A percentile compares a stretch with the other conserved stretches of the same genome.
These are phyloP conservation scores for Otocyon megalotis DNA, from an alignment of 2,113 vertebrate species.

Conservation along the genomic window DNA sequence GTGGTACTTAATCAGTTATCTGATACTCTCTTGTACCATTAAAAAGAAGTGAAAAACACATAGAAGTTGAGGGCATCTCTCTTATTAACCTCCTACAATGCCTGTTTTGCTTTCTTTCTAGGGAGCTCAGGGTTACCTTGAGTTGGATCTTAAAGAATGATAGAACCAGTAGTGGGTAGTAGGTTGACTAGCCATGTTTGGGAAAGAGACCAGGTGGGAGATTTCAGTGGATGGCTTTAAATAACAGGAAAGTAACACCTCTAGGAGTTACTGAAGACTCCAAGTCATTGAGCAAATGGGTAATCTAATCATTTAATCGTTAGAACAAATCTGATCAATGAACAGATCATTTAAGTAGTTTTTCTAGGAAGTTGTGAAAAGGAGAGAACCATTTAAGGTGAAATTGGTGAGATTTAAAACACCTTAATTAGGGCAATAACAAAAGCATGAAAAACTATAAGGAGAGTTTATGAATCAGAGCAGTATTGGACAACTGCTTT, in stretches of 20 bases:
- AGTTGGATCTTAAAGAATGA: not conserved
- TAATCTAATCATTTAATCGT: not conserved
- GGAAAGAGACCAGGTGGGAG: not conserved
- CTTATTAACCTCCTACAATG: not conserved
- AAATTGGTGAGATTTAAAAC: not conserved
- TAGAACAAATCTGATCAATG: too few relatives aligned
- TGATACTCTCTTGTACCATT: not conserved
- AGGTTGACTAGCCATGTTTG: not conserved
- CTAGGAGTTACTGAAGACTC: not conserved
- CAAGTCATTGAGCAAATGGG: not conserved
- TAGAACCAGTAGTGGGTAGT: not conserved
- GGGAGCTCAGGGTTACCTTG: not conserved
- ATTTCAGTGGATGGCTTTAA: not conserved
- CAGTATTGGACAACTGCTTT: not conserved
- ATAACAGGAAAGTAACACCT: not conserved
- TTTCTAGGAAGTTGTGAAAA: not conserved
- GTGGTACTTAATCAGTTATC: not conserved
- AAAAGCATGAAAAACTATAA: not conserved
- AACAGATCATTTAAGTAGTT: not conserved
- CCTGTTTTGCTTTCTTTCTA: not conserved
- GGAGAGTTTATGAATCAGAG: not conserved
- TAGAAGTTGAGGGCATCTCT: not conserved
- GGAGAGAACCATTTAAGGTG: not conserved
- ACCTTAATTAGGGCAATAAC: not conserved
- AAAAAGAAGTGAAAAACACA: not conserved